phyloP scores from a whole-genome alignment of 2,113 vertebrate species.

The Falco punctatus region DNA sequence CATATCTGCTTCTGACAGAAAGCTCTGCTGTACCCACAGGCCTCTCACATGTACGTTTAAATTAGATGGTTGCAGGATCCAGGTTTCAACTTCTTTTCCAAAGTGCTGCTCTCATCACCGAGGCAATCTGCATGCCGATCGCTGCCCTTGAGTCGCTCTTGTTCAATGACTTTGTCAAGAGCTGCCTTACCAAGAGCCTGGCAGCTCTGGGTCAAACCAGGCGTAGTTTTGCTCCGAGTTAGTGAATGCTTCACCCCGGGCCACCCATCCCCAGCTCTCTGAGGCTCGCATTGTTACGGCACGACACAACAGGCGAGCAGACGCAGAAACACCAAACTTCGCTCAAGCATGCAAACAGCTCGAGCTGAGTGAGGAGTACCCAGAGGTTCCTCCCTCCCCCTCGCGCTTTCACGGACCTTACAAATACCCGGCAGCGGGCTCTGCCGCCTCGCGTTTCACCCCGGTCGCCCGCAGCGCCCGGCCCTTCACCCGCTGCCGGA shows the following conservation, averaged over 20 bases:
- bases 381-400: neutral
- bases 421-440: neutral
- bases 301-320: neutral
- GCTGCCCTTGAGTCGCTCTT: neutral
- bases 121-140: neutral
- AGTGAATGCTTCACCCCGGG: neutral
- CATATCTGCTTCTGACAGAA: neutral
- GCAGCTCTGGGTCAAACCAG: neutral
- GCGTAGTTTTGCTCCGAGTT: neutral
- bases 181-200: neutral
- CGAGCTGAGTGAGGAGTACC: neutral
- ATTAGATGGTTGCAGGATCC: neutral
- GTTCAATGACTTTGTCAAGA: neutral
- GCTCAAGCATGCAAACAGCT: neutral
- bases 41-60: neutral
- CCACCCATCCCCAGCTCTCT: neutral
- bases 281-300: neutral
- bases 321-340: neutral
- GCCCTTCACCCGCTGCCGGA: accelerated
- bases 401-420: neutral
- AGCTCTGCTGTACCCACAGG: neutral
- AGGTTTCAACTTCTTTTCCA: neutral
- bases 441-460: neutral
- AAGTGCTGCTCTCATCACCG: neutral
- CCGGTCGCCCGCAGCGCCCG: accelerated